A percentile compares a stretch with the other conserved stretches of the same genome.
phyloP scores from a whole-genome alignment of 2,113 vertebrate species.

The Formicarius rufipectus region DNA sequence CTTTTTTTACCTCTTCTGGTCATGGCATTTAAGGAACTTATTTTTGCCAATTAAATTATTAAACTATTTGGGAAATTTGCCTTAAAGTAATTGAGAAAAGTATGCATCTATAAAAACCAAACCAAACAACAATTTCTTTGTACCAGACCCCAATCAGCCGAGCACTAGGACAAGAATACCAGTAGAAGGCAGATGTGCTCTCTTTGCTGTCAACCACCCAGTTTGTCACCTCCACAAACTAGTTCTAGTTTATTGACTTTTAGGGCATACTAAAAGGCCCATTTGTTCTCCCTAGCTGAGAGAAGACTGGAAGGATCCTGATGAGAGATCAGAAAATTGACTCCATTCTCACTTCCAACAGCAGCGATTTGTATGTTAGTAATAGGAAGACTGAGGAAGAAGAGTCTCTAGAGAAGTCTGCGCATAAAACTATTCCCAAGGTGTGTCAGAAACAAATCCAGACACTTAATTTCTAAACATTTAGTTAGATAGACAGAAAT shows the following conservation, averaged over 20 bases:
- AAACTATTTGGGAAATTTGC: not conserved
- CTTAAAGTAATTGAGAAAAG: not conserved
- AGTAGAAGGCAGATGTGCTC: not conserved
- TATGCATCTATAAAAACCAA: not conserved
- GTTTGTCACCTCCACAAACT: not conserved
- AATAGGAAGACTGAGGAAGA: not conserved
- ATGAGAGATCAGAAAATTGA: conserved; percentile 3
- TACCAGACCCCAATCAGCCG: not conserved
- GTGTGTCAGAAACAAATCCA: not conserved
- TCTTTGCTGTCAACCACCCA: not conserved
- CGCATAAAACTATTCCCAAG: not conserved
- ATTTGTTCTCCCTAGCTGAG: conserved; percentile 11
- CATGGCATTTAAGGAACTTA: not conserved
- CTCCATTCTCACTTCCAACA: not conserved
- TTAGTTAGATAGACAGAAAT: not conserved
- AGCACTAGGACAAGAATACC: not conserved
- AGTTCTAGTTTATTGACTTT: not conserved
- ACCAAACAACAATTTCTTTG: not conserved
- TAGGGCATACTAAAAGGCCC: not conserved
- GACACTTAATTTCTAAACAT: not conserved
- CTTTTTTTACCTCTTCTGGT: not conserved
- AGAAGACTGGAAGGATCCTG: not conserved
- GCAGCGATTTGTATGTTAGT: conserved; percentile 18
- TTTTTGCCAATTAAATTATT: not conserved
- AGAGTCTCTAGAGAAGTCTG: not conserved